Conservation (phyloP, 2,888 invertebrate species). For the Koerneria pararmatus region DNA sequence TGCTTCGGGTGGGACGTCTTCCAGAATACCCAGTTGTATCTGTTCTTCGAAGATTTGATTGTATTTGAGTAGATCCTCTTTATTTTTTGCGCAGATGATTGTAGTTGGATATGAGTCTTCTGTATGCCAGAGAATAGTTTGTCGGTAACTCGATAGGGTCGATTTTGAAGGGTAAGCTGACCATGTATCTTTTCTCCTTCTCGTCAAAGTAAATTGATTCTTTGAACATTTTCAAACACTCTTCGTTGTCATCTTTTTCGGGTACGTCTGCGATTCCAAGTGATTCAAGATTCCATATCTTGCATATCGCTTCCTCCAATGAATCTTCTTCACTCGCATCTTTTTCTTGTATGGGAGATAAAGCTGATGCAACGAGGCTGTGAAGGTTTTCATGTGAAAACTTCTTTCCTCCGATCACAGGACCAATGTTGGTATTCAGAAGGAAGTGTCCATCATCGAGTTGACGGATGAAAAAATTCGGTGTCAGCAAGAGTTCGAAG, state of each 20-base stretch:
- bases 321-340: not conserved
- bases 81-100: not conserved
- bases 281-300: not conserved
- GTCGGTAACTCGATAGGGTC: not conserved
- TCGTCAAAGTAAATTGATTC: not conserved
- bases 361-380: not conserved
- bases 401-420: not conserved
- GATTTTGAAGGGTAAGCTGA: conserved; percentile 10
- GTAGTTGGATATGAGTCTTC: not conserved
- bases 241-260: not conserved
- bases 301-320: not conserved
- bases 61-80: conserved; percentile 12
- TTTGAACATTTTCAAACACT: conserved; percentile 8
- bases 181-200: conserved; percentile 1
- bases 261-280: conserved; percentile 20
- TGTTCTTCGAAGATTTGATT: conserved; percentile 15
- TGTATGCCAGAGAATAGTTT: conserved; percentile 8
- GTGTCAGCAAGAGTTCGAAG: not conserved
- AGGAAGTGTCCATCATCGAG: not conserved
- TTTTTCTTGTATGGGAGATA: too few relatives aligned
- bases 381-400: not conserved
- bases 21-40: conserved; percentile 20
- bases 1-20: conserved; percentile 13
- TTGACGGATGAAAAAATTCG: conserved; percentile 1
- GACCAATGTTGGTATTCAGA: not conserved